phyloP scores from a whole-genome alignment of 2,113 vertebrate species.

The Tautogolabrus adspersus region DNA sequence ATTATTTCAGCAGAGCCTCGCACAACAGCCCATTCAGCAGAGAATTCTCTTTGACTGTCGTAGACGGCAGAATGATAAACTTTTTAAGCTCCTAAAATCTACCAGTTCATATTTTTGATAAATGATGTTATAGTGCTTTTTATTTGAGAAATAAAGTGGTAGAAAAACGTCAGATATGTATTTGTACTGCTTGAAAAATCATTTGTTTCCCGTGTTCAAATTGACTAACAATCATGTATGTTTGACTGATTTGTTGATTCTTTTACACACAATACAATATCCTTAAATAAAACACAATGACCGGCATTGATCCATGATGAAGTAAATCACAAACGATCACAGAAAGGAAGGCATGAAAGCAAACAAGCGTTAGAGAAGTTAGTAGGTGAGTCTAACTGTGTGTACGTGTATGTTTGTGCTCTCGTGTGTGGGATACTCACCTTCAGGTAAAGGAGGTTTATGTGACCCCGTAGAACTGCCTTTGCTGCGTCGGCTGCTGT shows the following conservation, averaged over 20 bases:
- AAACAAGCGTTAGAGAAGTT: constrained; percentile 21
- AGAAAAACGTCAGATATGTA: no score
- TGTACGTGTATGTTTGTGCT: constrained; percentile 29
- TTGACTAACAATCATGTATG: no score
- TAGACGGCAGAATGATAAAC: no score
- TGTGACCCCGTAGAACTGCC: constrained; percentile 90
- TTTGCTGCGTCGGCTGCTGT: constrained; percentile 91
- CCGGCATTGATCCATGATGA: neutral
- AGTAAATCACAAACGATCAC: neutral
- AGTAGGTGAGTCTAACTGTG: neutral
- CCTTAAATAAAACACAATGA: neutral
- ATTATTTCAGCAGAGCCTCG: constrained; percentile 24
- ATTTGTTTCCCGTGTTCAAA: no score
- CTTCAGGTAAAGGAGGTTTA: constrained; percentile 93
- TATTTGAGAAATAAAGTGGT: no score
- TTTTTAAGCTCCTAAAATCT: neutral
- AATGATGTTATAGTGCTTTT: no score
- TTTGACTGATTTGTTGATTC: no score
- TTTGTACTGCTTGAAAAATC: no score
- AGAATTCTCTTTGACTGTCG: neutral
- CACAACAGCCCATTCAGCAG: neutral
- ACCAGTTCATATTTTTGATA: neutral
- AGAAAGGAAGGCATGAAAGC: constrained; percentile 9
- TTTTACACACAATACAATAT: no score
- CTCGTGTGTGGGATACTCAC: constrained; percentile 79